phyloP scores from a whole-genome alignment of 92 coral and sea anemone genomes.

The Phymanthus crucifer region DNA sequence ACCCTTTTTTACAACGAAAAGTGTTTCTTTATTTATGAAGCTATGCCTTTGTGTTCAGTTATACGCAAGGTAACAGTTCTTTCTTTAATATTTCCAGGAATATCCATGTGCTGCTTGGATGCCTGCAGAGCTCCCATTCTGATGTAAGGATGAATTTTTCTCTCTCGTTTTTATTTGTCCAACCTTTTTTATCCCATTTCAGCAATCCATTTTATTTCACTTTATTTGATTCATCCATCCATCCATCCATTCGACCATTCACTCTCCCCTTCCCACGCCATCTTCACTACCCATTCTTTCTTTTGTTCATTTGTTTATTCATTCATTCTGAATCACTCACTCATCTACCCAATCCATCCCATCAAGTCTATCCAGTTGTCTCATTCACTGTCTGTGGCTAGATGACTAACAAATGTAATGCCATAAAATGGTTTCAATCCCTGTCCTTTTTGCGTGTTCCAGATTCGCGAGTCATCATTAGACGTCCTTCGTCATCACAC shows the following conservation, averaged over 20 bases:
- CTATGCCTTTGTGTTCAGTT: not conserved
- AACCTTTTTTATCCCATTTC: not conserved
- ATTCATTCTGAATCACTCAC: too few relatives aligned
- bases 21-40: too few relatives aligned
- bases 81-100: slow-evolving; percentile 36
- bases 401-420: too few relatives aligned
- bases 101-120: slow-evolving; percentile 52
- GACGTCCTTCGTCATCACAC: slow-evolving; percentile 61
- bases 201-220: not conserved
- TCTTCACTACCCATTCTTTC: too few relatives aligned
- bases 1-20: not conserved
- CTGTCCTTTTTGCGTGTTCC: not conserved
- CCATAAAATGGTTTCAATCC: not conserved
- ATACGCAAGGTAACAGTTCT: too few relatives aligned
- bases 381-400: too few relatives aligned
- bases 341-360: too few relatives aligned
- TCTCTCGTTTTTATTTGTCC: not conserved
- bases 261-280: too few relatives aligned
- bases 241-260: too few relatives aligned
- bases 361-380: too few relatives aligned
- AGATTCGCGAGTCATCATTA: slow-evolving; percentile 73
- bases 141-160: slow-evolving; percentile 47
- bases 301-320: too few relatives aligned
- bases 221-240: too few relatives aligned
- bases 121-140: slow-evolving; percentile 66